Evolutionary conservation across 2,888 invertebrate genomes (phyloP).

Genomic region (Diaperis boleti): DNA sequence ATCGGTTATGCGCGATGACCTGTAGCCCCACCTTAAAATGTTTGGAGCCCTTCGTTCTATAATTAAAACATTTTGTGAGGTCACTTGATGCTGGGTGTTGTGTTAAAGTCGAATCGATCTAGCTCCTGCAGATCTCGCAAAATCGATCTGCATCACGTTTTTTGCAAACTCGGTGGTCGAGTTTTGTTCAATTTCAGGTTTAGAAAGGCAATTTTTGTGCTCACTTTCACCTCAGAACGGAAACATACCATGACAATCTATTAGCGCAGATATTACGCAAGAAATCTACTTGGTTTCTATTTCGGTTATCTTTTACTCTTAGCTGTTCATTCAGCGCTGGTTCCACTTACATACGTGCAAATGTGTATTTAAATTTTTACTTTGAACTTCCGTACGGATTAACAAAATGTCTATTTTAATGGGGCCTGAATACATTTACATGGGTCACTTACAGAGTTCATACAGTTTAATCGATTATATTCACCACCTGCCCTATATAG

Average conservation of each 20-base stretch:
- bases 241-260: conserved; percentile 32
- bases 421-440: conserved; percentile 25
- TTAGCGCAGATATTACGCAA: conserved; percentile 28
- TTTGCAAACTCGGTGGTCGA: background rate
- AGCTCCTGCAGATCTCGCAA: background rate
- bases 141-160: no score
- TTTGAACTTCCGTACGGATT: conserved; percentile 10
- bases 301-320: conserved; percentile 15
- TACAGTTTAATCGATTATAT: conserved; percentile 37
- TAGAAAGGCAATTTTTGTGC: conserved; percentile 36
- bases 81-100: no score
- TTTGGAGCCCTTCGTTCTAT: background rate
- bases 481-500: conserved; percentile 39
- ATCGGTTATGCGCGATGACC: conserved; percentile 1
- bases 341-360: background rate
- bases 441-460: conserved; percentile 27
- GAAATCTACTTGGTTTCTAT: conserved; percentile 19
- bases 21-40: background rate
- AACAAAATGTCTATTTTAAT: conserved; percentile 22
- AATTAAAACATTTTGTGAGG: no score
- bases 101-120: no score
- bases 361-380: background rate
- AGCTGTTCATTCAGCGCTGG: conserved; percentile 2
- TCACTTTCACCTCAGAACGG: conserved; percentile 37
- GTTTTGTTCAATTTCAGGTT: conserved; percentile 20